A percentile compares a stretch with the other conserved stretches of the same genome.
These are phyloP conservation scores for Anastrepha ludens DNA, from an alignment of 1,140 invertebrate genomes.

Conservation along the genomic window DNA sequence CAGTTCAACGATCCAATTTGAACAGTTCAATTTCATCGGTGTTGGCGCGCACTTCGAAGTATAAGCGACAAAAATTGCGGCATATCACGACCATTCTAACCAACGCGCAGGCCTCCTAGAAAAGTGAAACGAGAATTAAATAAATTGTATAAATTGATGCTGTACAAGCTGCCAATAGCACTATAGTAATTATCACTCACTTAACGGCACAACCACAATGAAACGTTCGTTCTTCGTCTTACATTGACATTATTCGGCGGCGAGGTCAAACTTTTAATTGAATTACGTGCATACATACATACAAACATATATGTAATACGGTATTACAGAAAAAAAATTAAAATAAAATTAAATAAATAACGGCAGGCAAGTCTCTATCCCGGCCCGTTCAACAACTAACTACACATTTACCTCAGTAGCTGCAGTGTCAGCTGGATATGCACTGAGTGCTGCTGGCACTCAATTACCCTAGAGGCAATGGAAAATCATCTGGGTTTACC, in stretches of 20 bases:
- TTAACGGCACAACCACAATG: slow-evolving; percentile 11
- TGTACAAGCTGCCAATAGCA: neutral
- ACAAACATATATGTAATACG: neutral
- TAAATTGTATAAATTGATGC: slow-evolving; percentile 18
- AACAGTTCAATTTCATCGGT: slow-evolving; percentile 26
- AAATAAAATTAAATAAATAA: neutral
- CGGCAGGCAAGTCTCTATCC: neutral
- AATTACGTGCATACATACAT: neutral
- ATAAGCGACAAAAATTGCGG: neutral
- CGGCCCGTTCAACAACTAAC: no score
- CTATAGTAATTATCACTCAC: slow-evolving; percentile 25
- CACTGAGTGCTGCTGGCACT: neutral
- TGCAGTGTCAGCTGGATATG: neutral
- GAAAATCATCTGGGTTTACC: slow-evolving; percentile 7
- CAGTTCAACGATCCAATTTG: neutral
- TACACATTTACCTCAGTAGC: neutral
- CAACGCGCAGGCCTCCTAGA: neutral
- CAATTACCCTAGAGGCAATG: slow-evolving; percentile 2
- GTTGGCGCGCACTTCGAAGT: slow-evolving; percentile 28
- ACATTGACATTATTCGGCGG: slow-evolving; percentile 2
- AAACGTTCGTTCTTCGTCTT: neutral
- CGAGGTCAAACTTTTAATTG: slow-evolving; percentile 44
- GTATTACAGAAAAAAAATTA: neutral
- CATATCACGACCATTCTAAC: neutral
- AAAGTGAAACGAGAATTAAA: neutral